Evolutionary conservation across 2,888 invertebrate species (phyloP).

Genomic region (Amblyteles armatorius): DNA sequence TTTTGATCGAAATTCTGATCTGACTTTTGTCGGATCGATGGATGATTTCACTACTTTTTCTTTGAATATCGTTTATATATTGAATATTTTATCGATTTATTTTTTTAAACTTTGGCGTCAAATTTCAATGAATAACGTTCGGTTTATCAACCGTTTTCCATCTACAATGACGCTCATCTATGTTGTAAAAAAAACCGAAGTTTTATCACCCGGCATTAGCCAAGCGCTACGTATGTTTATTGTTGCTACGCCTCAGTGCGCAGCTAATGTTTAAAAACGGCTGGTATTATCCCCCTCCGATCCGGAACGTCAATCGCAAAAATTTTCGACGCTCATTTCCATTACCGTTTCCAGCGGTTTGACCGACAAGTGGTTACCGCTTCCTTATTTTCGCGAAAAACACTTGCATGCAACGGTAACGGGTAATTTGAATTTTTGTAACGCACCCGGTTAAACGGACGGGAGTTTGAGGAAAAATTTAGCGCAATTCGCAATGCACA

Average conservation of each 20-base stretch:
- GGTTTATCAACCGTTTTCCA: too few species aligned
- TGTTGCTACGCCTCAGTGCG: background rate
- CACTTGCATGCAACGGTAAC: background rate
- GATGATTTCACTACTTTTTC: too few species aligned
- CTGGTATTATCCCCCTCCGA: background rate
- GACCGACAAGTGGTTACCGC: background rate
- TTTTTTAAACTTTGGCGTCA: too few species aligned
- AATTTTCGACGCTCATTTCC: background rate
- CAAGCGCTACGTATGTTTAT: background rate
- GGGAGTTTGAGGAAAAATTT: background rate
- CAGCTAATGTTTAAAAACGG: background rate
- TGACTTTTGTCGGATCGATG: too few species aligned
- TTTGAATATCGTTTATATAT: too few species aligned
- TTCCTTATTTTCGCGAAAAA: background rate
- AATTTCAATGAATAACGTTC: too few species aligned
- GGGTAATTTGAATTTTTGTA: background rate
- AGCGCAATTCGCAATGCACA: constrained; percentile 18
- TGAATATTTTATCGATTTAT: too few species aligned
- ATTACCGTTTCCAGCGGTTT: background rate
- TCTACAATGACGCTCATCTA: too few species aligned
- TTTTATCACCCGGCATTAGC: too few species aligned
- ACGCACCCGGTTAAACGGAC: background rate
- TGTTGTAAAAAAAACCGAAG: too few species aligned
- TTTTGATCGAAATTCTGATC: background rate
- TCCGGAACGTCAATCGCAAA: background rate